phyloP scores from a whole-genome alignment of 2,113 vertebrate genomes.

The Murina feae region DNA sequence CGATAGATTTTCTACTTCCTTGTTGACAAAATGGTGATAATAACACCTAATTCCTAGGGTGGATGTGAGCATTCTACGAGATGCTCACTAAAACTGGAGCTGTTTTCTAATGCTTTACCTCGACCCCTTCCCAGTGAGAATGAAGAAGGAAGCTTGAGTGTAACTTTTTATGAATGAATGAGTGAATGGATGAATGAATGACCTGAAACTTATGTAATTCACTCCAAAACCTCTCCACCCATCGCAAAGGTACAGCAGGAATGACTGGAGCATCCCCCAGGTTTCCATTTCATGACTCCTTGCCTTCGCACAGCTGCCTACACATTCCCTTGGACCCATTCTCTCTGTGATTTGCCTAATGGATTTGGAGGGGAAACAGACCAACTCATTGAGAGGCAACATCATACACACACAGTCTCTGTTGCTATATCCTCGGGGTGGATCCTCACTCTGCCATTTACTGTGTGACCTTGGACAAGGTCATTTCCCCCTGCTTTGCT shows the following conservation, averaged over 20 bases:
- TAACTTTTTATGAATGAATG: neutral
- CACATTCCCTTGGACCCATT: neutral
- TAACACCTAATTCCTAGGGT: neutral
- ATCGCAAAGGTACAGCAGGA: neutral
- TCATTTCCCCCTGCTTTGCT: neutral
- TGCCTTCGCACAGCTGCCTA: neutral
- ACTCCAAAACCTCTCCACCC: neutral
- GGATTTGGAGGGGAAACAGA: neutral
- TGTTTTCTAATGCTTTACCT: neutral
- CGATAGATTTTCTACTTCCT: neutral
- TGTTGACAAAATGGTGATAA: neutral
- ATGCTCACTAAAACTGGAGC: neutral
- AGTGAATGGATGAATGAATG: neutral
- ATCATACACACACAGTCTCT: neutral
- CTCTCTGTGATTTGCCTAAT: neutral
- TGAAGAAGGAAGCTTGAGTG: neutral
- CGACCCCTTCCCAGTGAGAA: neutral
- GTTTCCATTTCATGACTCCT: neutral
- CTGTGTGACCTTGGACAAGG: neutral
- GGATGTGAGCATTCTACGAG: neutral
- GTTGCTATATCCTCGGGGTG: neutral
- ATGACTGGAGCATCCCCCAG: neutral
- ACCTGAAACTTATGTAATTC: neutral
- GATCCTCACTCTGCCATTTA: neutral
- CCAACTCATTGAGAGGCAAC: neutral